Conservation (phyloP, 2,888 invertebrate genomes). For the Gnatocerus cornutus region DNA sequence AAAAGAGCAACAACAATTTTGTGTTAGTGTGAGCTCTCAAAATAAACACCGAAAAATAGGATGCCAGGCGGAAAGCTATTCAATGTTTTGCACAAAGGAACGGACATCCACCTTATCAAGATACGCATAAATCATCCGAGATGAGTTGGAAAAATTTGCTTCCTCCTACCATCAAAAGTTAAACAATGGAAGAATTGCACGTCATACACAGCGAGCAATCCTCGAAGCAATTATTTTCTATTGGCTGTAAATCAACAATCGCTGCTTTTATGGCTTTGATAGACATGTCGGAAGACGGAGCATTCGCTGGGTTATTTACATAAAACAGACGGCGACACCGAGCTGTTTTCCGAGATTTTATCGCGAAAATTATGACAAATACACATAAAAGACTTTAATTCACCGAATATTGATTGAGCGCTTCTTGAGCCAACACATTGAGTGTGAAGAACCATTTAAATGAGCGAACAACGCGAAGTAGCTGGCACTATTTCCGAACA, state of each 20-base stretch:
- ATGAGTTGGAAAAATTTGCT: slow-evolving; percentile 38
- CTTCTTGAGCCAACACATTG: neutral
- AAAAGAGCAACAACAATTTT: slow-evolving; percentile 39
- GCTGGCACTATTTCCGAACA: neutral
- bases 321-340: slow-evolving; percentile 42
- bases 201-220: slow-evolving; percentile 25
- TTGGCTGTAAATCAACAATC: slow-evolving; percentile 39
- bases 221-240: slow-evolving; percentile 34
- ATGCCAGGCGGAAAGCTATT: slow-evolving; percentile 21
- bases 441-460: neutral
- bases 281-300: slow-evolving; percentile 35
- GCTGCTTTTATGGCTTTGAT: slow-evolving; percentile 39
- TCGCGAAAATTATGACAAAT: slow-evolving; percentile 41
- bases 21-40: slow-evolving; percentile 26
- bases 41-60: slow-evolving; percentile 38
- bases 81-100: slow-evolving; percentile 26
- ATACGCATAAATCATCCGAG: slow-evolving; percentile 47
- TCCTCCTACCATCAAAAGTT: slow-evolving; percentile 8
- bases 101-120: slow-evolving; percentile 40
- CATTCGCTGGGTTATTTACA: slow-evolving; percentile 37
- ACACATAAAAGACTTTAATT: slow-evolving; percentile 40
- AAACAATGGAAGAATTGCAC: slow-evolving; percentile 37
- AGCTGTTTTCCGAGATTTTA: slow-evolving; percentile 41
- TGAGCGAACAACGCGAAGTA: neutral
- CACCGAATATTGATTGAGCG: slow-evolving; percentile 22